Percentiles rank a stretch among this genome's conserved stretches.
These are phyloP conservation scores for Dynastes grantii DNA, from an alignment of 2,888 invertebrate species.

Conservation along the genomic window DNA sequence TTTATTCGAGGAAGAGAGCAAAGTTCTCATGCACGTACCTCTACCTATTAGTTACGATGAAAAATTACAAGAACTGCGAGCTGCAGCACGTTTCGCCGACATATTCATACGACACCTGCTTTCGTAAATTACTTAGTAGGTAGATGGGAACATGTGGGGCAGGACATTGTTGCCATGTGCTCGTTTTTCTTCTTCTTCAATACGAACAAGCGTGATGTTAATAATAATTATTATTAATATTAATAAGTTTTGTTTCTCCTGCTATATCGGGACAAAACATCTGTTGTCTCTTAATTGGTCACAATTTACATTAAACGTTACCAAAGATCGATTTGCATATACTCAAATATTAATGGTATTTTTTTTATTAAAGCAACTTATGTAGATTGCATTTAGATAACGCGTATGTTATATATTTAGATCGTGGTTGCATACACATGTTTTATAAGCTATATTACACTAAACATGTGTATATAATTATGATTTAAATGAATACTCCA, in stretches of 20 bases:
- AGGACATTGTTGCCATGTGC: neutral
- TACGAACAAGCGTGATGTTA: conserved; percentile 8
- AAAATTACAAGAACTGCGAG: conserved; percentile 5
- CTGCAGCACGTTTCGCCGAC: neutral
- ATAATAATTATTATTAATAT: conserved; percentile 11
- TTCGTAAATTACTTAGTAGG: conserved; percentile 13
- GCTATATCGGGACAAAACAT: neutral
- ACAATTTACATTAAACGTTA: conserved; percentile 1
- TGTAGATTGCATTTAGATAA: neutral
- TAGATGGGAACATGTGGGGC: neutral
- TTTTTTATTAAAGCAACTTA: conserved; percentile 2
- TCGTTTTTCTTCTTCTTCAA: neutral
- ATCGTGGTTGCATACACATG: too few species aligned
- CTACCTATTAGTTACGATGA: conserved; percentile 1
- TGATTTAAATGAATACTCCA: too few species aligned
- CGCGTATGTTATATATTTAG: neutral
- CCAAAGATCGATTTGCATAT: conserved; percentile 12
- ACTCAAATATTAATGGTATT: neutral
- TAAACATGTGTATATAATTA: too few species aligned
- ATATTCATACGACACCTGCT: conserved; percentile 16
- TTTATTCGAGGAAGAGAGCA: conserved; percentile 10
- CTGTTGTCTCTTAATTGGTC: conserved; percentile 8
- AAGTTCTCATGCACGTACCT: conserved; percentile 8
- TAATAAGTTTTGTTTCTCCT: neutral
- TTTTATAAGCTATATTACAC: too few species aligned